A percentile compares a stretch with the other conserved stretches of the same genome.
phyloP scores from a whole-genome alignment of 1,140 invertebrate genomes.

The Ectropis grisescens region DNA sequence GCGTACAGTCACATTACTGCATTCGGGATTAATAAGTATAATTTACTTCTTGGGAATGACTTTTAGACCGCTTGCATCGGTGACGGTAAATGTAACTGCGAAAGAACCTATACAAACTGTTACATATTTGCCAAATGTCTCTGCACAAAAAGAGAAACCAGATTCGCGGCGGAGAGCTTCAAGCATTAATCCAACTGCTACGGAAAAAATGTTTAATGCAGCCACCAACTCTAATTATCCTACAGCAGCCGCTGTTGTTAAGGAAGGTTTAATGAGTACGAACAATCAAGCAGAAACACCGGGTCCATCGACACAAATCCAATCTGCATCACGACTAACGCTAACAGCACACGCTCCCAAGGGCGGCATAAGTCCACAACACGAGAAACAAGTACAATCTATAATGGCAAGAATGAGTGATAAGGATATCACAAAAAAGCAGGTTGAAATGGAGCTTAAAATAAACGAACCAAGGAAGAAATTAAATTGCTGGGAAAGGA shows the following conservation, averaged over 20 bases:
- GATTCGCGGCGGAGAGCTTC: constrained; percentile 14
- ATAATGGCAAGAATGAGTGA: constrained; percentile 42
- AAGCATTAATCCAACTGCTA: constrained; percentile 28
- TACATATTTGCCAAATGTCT: constrained; percentile 51
- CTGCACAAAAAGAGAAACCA: constrained; percentile 18
- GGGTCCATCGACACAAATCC: constrained; percentile 22
- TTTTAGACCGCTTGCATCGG: constrained; percentile 40
- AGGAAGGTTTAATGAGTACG: constrained; percentile 10
- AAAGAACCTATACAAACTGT: constrained; percentile 50
- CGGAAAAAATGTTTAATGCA: constrained; percentile 48
- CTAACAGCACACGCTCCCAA: constrained; percentile 35
- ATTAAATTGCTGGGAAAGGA: constrained; percentile 30
- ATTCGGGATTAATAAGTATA: constrained; percentile 71
- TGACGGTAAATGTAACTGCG: constrained; percentile 36
- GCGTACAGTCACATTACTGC: constrained; percentile 78
- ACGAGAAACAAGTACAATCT: constrained; percentile 55
- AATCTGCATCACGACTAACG: constrained; percentile 38
- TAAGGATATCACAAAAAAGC: constrained; percentile 32
- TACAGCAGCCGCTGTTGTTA: constrained; percentile 44
- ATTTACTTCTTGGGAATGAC: constrained; percentile 47
- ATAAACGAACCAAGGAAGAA: constrained; percentile 25
- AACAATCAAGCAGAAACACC: too few species aligned
- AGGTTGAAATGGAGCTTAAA: constrained; percentile 27
- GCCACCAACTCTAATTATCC: constrained; percentile 51
- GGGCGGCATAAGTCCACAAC: constrained; percentile 35